Conservation (phyloP, 2,797 vertebrate species). For the Carapus acus region DNA sequence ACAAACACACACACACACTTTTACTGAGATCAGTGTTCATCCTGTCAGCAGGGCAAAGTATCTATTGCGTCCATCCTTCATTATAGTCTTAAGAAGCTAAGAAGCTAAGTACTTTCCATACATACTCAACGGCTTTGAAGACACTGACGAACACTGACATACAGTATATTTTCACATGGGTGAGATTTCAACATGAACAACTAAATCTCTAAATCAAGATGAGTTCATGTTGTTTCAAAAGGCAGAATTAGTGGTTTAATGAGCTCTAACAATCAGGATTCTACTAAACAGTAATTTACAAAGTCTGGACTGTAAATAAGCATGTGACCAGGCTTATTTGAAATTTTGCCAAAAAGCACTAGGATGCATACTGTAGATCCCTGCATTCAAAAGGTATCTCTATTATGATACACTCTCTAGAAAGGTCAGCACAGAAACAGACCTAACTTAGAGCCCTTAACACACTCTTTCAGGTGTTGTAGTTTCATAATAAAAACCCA, state of each 20-base stretch:
- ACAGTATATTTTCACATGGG: constrained; percentile 9
- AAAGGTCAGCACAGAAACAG: constrained; percentile 34
- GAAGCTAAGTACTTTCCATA: constrained; percentile 17
- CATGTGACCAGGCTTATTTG: constrained; percentile 34
- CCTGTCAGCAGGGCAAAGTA: constrained; percentile 3
- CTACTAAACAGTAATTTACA: constrained; percentile 32
- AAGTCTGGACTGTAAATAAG: too few relatives aligned
- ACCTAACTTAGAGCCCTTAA: constrained; percentile 1
- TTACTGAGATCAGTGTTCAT: constrained; percentile 6
- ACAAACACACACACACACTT: neutral
- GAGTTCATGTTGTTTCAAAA: constrained; percentile 30
- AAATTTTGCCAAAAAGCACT: constrained; percentile 46
- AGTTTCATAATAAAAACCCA: too few relatives aligned
- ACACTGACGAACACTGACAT: constrained; percentile 1
- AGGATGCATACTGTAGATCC: constrained; percentile 40
- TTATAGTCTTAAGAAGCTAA: constrained; percentile 16
- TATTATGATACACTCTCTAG: constrained; percentile 33
- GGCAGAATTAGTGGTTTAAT: constrained; percentile 31
- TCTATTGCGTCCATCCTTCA: constrained; percentile 20
- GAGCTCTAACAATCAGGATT: constrained; percentile 28
- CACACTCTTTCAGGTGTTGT: constrained; percentile 3
- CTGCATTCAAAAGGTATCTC: constrained; percentile 39
- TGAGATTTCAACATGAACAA: constrained; percentile 44
- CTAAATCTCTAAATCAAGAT: too few relatives aligned
- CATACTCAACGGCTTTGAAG: constrained; percentile 9